Conservation (phyloP, 2,888 invertebrate genomes). For the Drosophila antonietae region DNA sequence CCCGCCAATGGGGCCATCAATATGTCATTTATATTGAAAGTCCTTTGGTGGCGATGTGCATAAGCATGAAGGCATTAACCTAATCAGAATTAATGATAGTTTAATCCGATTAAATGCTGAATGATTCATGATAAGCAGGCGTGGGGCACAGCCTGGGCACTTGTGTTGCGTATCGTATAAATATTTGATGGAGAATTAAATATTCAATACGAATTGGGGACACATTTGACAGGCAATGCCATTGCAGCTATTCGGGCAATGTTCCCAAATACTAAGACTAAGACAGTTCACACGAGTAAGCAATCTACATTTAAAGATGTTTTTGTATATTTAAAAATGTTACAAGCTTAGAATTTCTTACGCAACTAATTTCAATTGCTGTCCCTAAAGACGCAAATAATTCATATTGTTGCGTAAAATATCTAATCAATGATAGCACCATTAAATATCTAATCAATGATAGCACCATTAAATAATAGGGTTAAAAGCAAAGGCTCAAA, state of each 20-base stretch:
- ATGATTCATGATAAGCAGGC: not conserved
- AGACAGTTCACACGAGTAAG: not conserved
- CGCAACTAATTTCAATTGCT: conserved; percentile 17
- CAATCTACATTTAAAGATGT: not conserved
- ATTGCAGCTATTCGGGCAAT: not conserved
- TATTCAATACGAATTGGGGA: conserved; percentile 39
- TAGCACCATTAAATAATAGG: not conserved
- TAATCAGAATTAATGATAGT: conserved; percentile 52
- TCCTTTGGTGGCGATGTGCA: conserved; percentile 15
- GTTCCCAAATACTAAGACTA: not conserved
- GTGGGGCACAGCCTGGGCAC: not conserved
- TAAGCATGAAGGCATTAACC: conserved; percentile 18
- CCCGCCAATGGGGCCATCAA: not conserved
- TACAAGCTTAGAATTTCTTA: not conserved
- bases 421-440: not conserved
- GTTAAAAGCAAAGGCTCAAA: not conserved
- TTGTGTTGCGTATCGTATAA: conserved; percentile 34
- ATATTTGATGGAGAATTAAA: conserved; percentile 64
- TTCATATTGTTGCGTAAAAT: not conserved
- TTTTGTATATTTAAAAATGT: not conserved
- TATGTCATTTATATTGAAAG: conserved; percentile 16
- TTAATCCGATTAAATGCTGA: conserved; percentile 24
- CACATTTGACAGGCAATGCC: not conserved
- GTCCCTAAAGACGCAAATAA: not conserved
- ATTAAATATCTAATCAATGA: not conserved